Conservation (phyloP, 1,140 invertebrate genomes). For the Phymastichus coffea region DNA sequence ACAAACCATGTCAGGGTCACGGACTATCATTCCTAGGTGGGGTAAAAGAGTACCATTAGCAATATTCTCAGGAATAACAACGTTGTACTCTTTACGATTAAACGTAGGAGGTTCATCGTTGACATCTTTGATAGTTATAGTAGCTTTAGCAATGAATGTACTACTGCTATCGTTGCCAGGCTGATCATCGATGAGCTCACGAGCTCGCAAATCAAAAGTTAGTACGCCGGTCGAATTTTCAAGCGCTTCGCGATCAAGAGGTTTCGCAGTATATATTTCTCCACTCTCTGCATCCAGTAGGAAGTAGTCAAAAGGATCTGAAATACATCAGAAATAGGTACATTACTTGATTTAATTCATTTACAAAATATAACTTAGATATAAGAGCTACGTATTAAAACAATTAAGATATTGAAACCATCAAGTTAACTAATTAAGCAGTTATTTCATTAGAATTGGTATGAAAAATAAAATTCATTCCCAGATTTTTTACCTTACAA, state of each 20-base stretch:
- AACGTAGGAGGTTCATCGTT: slow-evolving; percentile 91
- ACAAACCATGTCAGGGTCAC: slow-evolving; percentile 81
- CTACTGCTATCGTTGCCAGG: slow-evolving; percentile 68
- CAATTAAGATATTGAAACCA: too few relatives aligned
- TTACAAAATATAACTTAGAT: too few relatives aligned
- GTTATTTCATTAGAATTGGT: too few relatives aligned
- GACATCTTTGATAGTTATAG: slow-evolving; percentile 85
- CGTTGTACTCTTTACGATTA: slow-evolving; percentile 76
- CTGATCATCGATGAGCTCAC: slow-evolving; percentile 72
- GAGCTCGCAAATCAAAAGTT: slow-evolving; percentile 72
- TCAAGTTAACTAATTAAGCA: too few relatives aligned
- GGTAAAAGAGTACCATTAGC: slow-evolving; percentile 78
- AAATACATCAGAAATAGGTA: neutral
- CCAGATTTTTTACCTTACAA: too few relatives aligned
- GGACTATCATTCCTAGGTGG: slow-evolving; percentile 81
- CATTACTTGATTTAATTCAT: too few relatives aligned
- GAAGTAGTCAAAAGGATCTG: slow-evolving; percentile 87
- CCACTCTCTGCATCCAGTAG: slow-evolving; percentile 74
- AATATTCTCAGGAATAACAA: slow-evolving; percentile 80
- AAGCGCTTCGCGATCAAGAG: slow-evolving; percentile 79
- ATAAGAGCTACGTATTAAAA: too few relatives aligned
- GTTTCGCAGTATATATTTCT: slow-evolving; percentile 79
- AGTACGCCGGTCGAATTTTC: slow-evolving; percentile 77
- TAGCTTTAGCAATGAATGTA: slow-evolving; percentile 69
- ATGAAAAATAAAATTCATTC: too few relatives aligned